Evolutionary conservation across 2,113 vertebrate genomes (phyloP).

Genomic region (Puffinus mauretanicus): DNA sequence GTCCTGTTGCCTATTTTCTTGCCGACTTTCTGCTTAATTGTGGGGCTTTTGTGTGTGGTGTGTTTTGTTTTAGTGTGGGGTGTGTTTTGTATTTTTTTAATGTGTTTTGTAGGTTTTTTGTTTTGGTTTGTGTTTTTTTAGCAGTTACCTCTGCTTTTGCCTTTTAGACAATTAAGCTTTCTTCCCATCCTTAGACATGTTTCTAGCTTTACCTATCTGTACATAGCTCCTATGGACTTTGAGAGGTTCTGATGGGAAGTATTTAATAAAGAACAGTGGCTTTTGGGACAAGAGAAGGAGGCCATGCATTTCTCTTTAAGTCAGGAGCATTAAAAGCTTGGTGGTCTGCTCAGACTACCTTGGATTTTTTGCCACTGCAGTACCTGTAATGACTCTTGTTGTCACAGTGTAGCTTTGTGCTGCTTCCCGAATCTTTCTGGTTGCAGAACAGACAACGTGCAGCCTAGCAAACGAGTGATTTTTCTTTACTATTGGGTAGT

Average conservation of each 20-base stretch:
- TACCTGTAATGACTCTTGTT: not conserved
- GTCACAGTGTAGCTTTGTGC: not conserved
- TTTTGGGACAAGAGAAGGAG: not conserved
- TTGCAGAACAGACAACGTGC: not conserved
- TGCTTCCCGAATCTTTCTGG: not conserved
- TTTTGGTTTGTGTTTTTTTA: accelerated
- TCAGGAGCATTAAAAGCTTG: not conserved
- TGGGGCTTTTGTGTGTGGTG: not conserved
- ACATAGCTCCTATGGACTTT: not conserved
- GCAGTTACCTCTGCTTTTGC: not conserved
- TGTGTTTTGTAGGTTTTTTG: not conserved
- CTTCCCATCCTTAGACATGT: not conserved
- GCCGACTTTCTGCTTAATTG: not conserved
- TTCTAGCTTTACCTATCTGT: not conserved
- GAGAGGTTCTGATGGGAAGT: not conserved
- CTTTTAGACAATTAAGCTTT: not conserved
- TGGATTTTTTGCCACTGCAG: not conserved
- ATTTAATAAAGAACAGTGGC: not conserved
- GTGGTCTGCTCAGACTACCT: not conserved
- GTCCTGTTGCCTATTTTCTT: not conserved
- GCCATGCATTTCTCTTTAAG: not conserved
- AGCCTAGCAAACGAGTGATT: not conserved
- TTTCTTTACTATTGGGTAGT: not conserved
- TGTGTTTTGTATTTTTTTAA: not conserved
- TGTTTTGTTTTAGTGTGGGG: not conserved